Conservation (phyloP, 2,888 invertebrate species). For the Mythimna pallens region DNA sequence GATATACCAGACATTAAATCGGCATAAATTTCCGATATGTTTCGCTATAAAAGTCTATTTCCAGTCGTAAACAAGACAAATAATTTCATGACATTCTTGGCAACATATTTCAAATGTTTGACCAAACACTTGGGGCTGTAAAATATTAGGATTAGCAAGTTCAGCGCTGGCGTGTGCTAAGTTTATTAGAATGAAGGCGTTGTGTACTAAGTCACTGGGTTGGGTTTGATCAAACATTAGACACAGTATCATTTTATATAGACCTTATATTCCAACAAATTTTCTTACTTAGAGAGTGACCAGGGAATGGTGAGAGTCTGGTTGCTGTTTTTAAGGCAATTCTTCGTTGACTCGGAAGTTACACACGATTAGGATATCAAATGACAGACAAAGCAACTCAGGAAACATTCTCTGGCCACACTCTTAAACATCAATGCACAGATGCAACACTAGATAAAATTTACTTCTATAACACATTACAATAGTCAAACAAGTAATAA, state of each 20-base stretch:
- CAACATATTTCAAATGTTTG: constrained; percentile 63
- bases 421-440: constrained; percentile 27
- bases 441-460: constrained; percentile 51
- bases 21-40: background rate
- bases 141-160: constrained; percentile 40
- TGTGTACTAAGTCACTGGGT: constrained; percentile 22
- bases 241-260: constrained; percentile 38
- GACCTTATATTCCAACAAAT: constrained; percentile 39
- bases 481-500: constrained; percentile 56
- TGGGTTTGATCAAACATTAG: constrained; percentile 65
- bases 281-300: constrained; percentile 33
- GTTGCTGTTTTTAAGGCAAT: background rate
- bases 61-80: constrained; percentile 56
- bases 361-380: background rate
- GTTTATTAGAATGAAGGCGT: constrained; percentile 34
- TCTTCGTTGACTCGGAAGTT: background rate
- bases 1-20: background rate
- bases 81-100: constrained; percentile 51
- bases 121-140: constrained; percentile 60
- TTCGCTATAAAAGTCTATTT: background rate
- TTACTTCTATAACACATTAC: constrained; percentile 57
- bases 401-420: constrained; percentile 46
- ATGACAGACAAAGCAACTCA: background rate
- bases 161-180: constrained; percentile 37
- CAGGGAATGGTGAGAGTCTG: constrained; percentile 10